Conservation (phyloP, 92 coral and sea anemone genomes). For the Metridium senile region DNA sequence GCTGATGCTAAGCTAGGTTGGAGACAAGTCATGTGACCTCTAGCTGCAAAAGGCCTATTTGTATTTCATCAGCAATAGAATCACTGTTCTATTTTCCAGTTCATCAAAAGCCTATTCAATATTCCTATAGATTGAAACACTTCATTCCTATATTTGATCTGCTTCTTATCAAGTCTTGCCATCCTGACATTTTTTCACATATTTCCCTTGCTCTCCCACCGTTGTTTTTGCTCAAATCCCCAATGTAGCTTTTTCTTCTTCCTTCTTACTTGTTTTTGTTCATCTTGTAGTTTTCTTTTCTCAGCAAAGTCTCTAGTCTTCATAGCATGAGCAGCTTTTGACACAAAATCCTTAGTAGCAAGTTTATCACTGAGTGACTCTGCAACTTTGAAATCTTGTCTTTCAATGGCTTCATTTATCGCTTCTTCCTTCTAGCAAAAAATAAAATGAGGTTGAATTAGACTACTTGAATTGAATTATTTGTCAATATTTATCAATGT, state of each 20-base stretch:
- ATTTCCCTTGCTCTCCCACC: slow-evolving; percentile 99
- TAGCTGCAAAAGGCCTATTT: no score
- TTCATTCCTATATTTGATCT: no score
- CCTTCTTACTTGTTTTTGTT: slow-evolving; percentile 53
- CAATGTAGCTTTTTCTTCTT: slow-evolving; percentile 81
- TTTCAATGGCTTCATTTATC: slow-evolving; percentile 66
- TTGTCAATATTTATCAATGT: no score
- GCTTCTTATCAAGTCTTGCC: neutral
- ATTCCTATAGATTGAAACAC: no score
- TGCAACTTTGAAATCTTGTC: slow-evolving; percentile 64
- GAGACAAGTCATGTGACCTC: no score
- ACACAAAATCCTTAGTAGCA: slow-evolving; percentile 62
- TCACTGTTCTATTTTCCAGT: no score
- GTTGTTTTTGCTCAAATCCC: slow-evolving; percentile 98
- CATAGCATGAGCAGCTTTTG: slow-evolving; percentile 66
- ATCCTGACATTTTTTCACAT: slow-evolving; percentile 44
- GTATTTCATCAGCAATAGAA: no score
- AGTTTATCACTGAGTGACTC: slow-evolving; percentile 75
- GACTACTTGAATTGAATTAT: no score
- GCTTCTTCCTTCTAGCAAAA: slow-evolving; percentile 53
- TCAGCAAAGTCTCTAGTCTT: slow-evolving; percentile 66
- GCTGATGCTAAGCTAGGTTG: no score
- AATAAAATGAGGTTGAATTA: neutral
- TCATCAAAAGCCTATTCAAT: no score
- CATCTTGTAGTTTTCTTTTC: slow-evolving; percentile 67